These are phyloP conservation scores for Ladona fulva DNA, from an alignment of 1,140 invertebrate species.

Conservation along the genomic window DNA sequence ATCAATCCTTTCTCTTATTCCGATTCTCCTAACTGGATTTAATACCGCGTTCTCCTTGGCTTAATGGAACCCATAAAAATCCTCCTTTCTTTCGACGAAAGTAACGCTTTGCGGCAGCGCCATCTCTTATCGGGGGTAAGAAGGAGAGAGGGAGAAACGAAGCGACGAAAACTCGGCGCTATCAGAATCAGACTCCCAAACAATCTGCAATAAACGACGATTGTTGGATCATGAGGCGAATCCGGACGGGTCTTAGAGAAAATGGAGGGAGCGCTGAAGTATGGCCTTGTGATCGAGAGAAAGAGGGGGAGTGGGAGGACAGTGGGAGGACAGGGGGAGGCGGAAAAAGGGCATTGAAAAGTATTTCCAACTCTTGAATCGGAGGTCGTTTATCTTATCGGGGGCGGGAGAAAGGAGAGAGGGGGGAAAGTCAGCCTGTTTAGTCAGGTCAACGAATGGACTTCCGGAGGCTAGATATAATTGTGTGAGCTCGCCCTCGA, in stretches of 20 bases:
- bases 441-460: conserved; percentile 8
- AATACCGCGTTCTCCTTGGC: neutral
- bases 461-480: neutral
- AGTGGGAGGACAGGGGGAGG: too few species aligned
- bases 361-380: too few species aligned
- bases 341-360: too few species aligned
- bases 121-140: neutral
- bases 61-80: conserved; percentile 5
- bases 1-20: too few species aligned
- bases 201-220: neutral
- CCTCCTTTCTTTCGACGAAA: neutral
- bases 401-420: neutral
- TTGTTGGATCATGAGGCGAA: neutral
- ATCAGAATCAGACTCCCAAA: neutral
- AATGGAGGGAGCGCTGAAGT: neutral
- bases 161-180: neutral
- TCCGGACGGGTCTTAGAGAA: neutral
- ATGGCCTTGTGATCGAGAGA: neutral
- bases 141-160: neutral
- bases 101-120: neutral
- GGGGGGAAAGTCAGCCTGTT: neutral
- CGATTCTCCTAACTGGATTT: neutral
- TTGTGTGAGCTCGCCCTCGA: too few species aligned
- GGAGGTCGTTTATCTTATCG: neutral
- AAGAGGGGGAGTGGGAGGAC: neutral